Percentiles rank a stretch among this genome's conserved stretches.
phyloP scores from a whole-genome alignment of 2,888 invertebrate species.

The Automeris io region DNA sequence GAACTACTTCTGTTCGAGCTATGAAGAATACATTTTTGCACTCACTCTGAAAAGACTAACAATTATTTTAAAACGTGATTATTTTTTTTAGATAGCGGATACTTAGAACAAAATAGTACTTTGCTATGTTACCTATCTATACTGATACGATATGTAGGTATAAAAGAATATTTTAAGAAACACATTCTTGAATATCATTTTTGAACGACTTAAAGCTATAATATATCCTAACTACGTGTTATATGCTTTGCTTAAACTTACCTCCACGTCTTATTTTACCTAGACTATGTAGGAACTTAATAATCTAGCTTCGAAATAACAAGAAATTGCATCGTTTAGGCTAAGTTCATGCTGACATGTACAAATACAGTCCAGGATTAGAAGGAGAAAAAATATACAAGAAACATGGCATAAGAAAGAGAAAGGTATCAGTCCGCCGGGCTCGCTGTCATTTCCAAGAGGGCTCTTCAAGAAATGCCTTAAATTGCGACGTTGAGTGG shows the following conservation, averaged over 20 bases:
- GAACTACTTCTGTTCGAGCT: conserved; percentile 5
- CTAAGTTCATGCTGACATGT: conserved; percentile 34
- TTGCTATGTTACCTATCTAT: too few relatives aligned
- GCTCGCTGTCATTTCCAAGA: conserved; percentile 21
- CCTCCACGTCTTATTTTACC: conserved; percentile 8
- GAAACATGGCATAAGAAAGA: conserved; percentile 28
- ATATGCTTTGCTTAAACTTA: conserved; percentile 12
- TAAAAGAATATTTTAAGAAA: too few relatives aligned
- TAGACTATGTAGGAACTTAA: conserved; percentile 30
- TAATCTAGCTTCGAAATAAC: conserved; percentile 40
- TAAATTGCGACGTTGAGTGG: conserved; percentile 41
- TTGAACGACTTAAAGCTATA: too few relatives aligned
- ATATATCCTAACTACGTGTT: not conserved
- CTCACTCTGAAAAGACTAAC: too few relatives aligned
- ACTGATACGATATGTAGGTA: too few relatives aligned
- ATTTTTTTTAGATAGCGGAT: too few relatives aligned
- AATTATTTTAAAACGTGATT: too few relatives aligned
- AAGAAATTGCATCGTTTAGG: conserved; percentile 43
- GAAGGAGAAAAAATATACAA: conserved; percentile 32
- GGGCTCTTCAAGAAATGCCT: conserved; percentile 33
- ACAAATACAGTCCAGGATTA: conserved; percentile 26
- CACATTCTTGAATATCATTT: too few relatives aligned
- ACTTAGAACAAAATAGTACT: too few relatives aligned
- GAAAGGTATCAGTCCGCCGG: conserved; percentile 30
- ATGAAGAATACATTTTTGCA: too few relatives aligned